Evolutionary conservation across 2,113 vertebrate genomes (phyloP), one percentile per base, ranked within the genome.

Genomic region (Platichthys stellatus): DNA sequence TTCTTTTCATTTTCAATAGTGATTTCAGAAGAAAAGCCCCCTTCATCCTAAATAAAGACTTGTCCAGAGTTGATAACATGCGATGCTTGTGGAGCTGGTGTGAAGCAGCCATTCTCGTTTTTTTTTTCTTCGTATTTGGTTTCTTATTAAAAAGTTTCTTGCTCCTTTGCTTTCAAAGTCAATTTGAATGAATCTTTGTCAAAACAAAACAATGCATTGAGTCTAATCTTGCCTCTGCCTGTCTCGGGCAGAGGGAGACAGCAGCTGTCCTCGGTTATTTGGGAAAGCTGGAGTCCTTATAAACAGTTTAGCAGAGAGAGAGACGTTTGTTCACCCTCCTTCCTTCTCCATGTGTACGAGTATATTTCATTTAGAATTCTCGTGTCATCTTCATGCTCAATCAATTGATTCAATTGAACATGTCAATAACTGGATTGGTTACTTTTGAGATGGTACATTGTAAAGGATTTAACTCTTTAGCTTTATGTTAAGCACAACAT

Each of bases 21-120:
- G 57, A 68, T 62, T 66, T 21, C 58, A 53, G 1, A 66, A 77
- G 62, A 78, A 77, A 76, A 65, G 31, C 20, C 18, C 15, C 23
- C 12, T 72, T 80, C 23, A 76, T 78, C 12, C 4, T 23, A 60
- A 81, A 83, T 76, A 83, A 86, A 80, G 59, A 49, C 76, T 35
- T 49, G 60, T 3, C 68, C 0, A 2, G 4, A 75, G 20, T 72
- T 63, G 64, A 51, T 56, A 13, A 49, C 45, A 49, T 9, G 31
- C 63, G 53, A 14, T 69, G 63, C 63, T 38, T 72, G n/a, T 67
- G 13, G 56, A 63, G 81, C 23, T 82, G n/a, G 2, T 76, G 26
- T 35, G 57, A 71, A 51, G 14, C 63, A 67, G 14, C 20, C 5
- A 62, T 79, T 64, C 24, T 53, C 18, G 0, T 23, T 24, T 9